Evolutionary conservation across 2,888 invertebrate genomes (phyloP).

Genomic region (Caenorhabditis imperialis): DNA sequence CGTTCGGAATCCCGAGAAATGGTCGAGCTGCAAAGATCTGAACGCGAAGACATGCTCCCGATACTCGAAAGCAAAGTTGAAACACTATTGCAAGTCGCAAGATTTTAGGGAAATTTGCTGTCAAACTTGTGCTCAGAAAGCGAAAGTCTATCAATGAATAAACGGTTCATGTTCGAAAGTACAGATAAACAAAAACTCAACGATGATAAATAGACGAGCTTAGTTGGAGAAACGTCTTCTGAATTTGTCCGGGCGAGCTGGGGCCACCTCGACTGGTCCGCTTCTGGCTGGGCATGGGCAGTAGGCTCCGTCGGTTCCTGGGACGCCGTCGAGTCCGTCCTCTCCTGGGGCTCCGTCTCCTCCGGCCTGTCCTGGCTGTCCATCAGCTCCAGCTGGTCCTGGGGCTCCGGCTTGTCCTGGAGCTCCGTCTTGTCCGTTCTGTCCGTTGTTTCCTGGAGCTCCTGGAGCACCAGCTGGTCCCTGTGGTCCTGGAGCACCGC

Average conservation of each 20-base stretch:
- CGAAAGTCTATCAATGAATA: slow-evolving; percentile 32
- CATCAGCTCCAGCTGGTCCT: slow-evolving; percentile 58
- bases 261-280: slow-evolving; percentile 36
- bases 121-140: slow-evolving; percentile 51
- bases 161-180: slow-evolving; percentile 22
- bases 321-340: slow-evolving; percentile 40
- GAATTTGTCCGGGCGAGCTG: slow-evolving; percentile 39
- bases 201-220: neutral
- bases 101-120: slow-evolving; percentile 60
- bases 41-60: slow-evolving; percentile 66
- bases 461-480: slow-evolving; percentile 39
- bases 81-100: slow-evolving; percentile 66
- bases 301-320: slow-evolving; percentile 49
- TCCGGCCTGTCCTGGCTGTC: slow-evolving; percentile 49
- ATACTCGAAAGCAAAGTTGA: slow-evolving; percentile 62
- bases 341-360: slow-evolving; percentile 42
- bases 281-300: slow-evolving; percentile 50
- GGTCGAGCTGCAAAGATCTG: slow-evolving; percentile 65
- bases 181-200: slow-evolving; percentile 24
- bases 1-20: slow-evolving; percentile 63
- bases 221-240: slow-evolving; percentile 52
- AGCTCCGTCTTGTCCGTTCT: slow-evolving; percentile 47
- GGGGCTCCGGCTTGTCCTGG: slow-evolving; percentile 58
- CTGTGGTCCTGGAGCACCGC: slow-evolving; percentile 29
- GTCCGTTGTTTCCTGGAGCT: slow-evolving; percentile 38